phyloP scores from a whole-genome alignment of 2,113 vertebrate species.

The Neolamprologus cancellatus region DNA sequence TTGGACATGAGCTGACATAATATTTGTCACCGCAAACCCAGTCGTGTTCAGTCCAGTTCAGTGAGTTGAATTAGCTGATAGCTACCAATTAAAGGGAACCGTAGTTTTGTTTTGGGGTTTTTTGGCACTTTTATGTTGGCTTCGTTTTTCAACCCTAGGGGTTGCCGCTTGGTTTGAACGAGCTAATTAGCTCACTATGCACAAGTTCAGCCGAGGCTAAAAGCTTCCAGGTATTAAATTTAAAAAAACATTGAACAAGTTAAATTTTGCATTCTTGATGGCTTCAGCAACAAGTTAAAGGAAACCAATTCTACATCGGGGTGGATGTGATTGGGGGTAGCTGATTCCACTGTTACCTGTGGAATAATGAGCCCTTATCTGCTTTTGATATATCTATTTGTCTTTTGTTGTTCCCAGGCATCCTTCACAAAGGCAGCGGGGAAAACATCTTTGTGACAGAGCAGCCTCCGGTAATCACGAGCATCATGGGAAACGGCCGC shows the following conservation, averaged over 20 bases:
- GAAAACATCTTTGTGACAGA: slow-evolving; percentile 96
- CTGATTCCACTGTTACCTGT: not conserved
- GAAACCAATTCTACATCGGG: not conserved
- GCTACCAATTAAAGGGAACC: not conserved
- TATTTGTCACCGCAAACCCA: not conserved
- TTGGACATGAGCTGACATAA: not conserved
- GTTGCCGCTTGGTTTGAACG: not conserved
- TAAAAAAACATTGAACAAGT: not conserved
- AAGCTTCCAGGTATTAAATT: not conserved
- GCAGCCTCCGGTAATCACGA: slow-evolving; percentile 93
- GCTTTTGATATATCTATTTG: not conserved
- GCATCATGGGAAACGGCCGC: slow-evolving; percentile 95
- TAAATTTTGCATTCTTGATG: not conserved
- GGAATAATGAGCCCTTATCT: not conserved
- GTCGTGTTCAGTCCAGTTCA: not conserved
- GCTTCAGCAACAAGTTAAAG: not conserved
- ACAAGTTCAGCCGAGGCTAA: not conserved
- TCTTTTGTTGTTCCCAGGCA: slow-evolving; percentile 69
- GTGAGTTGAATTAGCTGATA: not conserved
- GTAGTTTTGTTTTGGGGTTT: not conserved
- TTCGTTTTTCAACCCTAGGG: not conserved
- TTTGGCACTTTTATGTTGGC: not conserved
- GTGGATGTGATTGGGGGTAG: not conserved
- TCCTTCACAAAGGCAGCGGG: slow-evolving; percentile 95
- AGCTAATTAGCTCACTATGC: not conserved